Conservation (phyloP, 2,888 invertebrate genomes). For the Chalcis sispes region DNA sequence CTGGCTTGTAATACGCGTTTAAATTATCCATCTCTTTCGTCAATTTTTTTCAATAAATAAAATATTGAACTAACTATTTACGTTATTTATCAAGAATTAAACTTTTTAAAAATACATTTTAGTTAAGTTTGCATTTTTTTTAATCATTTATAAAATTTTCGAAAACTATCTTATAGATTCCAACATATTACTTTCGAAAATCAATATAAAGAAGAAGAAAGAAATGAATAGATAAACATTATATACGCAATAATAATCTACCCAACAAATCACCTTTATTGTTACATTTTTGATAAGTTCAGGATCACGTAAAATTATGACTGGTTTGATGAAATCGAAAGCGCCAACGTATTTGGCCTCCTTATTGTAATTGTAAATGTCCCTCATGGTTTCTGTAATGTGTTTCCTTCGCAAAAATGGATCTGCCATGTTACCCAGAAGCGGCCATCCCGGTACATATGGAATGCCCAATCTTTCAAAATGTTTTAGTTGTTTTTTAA, state of each 20-base stretch:
- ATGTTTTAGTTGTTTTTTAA: slow-evolving; percentile 8
- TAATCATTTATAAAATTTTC: too few species aligned
- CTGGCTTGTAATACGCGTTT: too few species aligned
- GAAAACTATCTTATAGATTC: too few species aligned
- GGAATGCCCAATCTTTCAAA: slow-evolving; percentile 59
- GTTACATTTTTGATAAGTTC: slow-evolving; percentile 68
- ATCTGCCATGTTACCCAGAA: slow-evolving; percentile 60
- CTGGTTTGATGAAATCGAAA: slow-evolving; percentile 65
- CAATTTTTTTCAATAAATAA: too few species aligned
- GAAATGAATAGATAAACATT: too few species aligned
- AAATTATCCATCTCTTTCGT: too few species aligned
- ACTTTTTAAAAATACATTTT: too few species aligned
- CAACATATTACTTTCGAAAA: too few species aligned
- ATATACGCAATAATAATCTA: background rate
- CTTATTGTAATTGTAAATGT: slow-evolving; percentile 59
- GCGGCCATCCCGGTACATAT: slow-evolving; percentile 49
- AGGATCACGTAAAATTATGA: slow-evolving; percentile 67
- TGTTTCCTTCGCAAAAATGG: slow-evolving; percentile 48
- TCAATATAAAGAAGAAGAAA: too few species aligned
- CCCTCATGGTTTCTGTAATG: slow-evolving; percentile 40
- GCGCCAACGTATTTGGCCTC: slow-evolving; percentile 66
- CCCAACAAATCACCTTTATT: slow-evolving; percentile 58
- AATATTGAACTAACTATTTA: too few species aligned
- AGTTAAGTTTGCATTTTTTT: too few species aligned
- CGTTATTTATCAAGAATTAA: too few species aligned